phyloP scores from a whole-genome alignment of 2,113 vertebrate species.

The Perca schrenkii region DNA sequence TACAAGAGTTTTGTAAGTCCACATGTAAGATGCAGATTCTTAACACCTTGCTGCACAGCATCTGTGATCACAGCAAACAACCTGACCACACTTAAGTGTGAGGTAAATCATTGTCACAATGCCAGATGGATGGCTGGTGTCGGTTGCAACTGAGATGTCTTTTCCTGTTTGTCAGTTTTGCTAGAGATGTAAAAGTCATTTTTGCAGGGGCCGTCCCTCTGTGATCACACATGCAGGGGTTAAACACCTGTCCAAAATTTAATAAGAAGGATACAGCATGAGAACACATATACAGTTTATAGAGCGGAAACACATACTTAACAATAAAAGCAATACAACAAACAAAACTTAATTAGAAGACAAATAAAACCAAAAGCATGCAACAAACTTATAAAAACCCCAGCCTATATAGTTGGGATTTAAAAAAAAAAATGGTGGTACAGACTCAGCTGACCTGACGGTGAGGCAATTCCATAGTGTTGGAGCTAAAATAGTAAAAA shows the following conservation, averaged over 20 bases:
- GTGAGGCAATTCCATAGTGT: too few species aligned
- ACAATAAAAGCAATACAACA: too few species aligned
- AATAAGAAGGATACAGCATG: neutral
- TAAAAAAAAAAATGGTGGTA: too few species aligned
- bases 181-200: neutral
- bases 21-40: neutral
- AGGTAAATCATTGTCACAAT: constrained; percentile 10
- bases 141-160: constrained; percentile 3
- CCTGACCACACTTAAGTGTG: neutral
- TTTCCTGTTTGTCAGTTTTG: constrained; percentile 18
- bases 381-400: too few species aligned
- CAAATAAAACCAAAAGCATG: too few species aligned
- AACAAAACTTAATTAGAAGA: too few species aligned
- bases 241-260: neutral
- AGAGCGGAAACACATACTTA: too few species aligned
- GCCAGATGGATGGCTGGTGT: constrained; percentile 28
- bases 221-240: neutral
- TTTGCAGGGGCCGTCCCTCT: neutral
- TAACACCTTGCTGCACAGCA: neutral
- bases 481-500: too few species aligned
- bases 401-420: too few species aligned
- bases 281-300: too few species aligned
- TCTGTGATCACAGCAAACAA: constrained; percentile 21
- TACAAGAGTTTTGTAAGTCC: neutral
- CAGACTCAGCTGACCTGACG: too few species aligned